Evolutionary conservation across 2,797 vertebrate genomes (phyloP).

Genomic region (Ctenopoma multispine): DNA sequence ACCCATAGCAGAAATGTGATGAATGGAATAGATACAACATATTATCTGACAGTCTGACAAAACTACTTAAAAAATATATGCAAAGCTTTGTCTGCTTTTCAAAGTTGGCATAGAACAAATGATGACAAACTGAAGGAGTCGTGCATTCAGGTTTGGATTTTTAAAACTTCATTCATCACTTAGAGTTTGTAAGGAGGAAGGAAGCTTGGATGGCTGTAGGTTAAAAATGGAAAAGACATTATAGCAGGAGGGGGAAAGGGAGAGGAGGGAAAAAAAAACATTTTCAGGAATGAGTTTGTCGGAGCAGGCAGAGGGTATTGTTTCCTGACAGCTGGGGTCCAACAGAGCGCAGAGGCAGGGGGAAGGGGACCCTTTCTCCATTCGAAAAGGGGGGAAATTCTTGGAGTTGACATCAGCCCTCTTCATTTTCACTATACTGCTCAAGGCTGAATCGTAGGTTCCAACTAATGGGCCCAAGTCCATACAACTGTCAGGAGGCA

Average conservation of each 20-base stretch:
- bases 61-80: constrained; percentile 31
- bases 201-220: constrained; percentile 84
- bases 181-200: constrained; percentile 81
- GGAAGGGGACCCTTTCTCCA: constrained; percentile 80
- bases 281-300: constrained; percentile 88
- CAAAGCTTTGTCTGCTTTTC: constrained; percentile 45
- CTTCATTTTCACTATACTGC: constrained; percentile 84
- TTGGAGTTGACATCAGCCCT: constrained; percentile 85
- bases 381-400: constrained; percentile 82
- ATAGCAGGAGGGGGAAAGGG: constrained; percentile 75
- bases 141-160: constrained; percentile 70
- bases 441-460: constrained; percentile 84
- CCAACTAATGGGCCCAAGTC: constrained; percentile 84
- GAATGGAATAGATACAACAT: constrained; percentile 31
- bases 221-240: constrained; percentile 91
- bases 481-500: constrained; percentile 86
- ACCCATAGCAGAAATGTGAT: constrained; percentile 44
- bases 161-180: constrained; percentile 80
- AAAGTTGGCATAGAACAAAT: constrained; percentile 56
- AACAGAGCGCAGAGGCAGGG: constrained; percentile 75
- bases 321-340: constrained; percentile 89
- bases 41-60: constrained; percentile 20
- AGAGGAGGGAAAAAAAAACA: constrained; percentile 78
- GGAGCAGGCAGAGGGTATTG: constrained; percentile 87
- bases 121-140: constrained; percentile 64